phyloP scores from a whole-genome alignment of 2,888 invertebrate genomes.

The Tetragonisca angustula region DNA sequence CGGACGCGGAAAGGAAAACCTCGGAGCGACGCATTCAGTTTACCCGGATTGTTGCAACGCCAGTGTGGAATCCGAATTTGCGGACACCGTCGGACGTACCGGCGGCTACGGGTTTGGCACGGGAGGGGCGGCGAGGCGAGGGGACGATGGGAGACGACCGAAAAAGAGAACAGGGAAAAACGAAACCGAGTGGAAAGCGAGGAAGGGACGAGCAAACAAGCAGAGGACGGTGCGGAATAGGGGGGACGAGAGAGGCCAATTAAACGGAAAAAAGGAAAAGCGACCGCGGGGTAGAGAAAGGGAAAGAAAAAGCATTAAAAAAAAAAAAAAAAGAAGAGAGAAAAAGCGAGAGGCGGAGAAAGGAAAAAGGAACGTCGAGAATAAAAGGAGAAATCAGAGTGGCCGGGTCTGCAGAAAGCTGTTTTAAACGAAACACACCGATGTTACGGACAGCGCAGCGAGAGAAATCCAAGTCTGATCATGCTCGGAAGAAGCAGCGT shows the following conservation, averaged over 20 bases:
- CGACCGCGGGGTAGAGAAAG: neutral
- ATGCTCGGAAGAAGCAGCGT: conserved; percentile 13
- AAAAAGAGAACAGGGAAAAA: conserved; percentile 25
- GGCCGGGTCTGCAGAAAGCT: conserved; percentile 50
- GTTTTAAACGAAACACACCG: conserved; percentile 60
- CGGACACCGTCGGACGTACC: conserved; percentile 63
- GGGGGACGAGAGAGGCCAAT: conserved; percentile 37
- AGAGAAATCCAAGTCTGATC: conserved; percentile 34
- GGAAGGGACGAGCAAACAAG: conserved; percentile 9
- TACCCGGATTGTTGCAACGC: conserved; percentile 62
- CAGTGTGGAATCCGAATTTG: conserved; percentile 62
- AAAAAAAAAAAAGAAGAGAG: neutral
- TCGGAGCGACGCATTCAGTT: conserved; percentile 59
- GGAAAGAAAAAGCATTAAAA: neutral
- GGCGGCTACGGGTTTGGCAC: neutral
- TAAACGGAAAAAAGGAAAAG: conserved; percentile 39
- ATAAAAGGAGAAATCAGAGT: conserved; percentile 48
- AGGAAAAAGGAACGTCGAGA: conserved; percentile 27
- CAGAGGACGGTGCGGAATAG: neutral
- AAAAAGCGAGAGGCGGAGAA: neutral
- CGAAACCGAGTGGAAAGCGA: conserved; percentile 14
- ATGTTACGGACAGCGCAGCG: conserved; percentile 12
- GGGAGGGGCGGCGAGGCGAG: too few species aligned
- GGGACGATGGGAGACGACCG: conserved; percentile 47
- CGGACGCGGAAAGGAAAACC: conserved; percentile 30